Conservation (phyloP, 1,140 invertebrate species). For the Aphelinus atriplicis region DNA sequence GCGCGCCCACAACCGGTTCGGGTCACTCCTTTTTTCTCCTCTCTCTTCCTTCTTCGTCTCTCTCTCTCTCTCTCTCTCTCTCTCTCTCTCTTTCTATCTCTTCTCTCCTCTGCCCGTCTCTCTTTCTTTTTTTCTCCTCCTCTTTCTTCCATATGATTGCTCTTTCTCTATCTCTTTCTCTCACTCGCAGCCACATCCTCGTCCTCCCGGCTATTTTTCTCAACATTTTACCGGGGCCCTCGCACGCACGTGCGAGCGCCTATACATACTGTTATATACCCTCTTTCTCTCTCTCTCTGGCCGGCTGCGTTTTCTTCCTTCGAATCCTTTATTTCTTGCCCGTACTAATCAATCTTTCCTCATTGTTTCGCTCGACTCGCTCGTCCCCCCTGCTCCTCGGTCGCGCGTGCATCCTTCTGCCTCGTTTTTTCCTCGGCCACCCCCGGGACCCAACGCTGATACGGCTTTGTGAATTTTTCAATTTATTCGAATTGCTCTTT, state of each 20-base stretch:
- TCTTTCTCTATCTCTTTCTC: conserved; percentile 3
- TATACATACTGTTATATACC: too few relatives aligned
- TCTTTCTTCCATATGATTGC: conserved; percentile 41
- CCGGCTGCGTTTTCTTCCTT: neutral
- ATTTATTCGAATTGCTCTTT: conserved; percentile 37
- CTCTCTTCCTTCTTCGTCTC: conserved; percentile 25
- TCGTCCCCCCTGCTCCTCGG: conserved; percentile 25
- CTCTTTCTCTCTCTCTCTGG: too few relatives aligned
- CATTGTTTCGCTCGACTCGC: conserved; percentile 4
- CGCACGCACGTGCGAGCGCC: neutral
- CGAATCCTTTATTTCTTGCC: conserved; percentile 13
- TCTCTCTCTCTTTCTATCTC: conserved; percentile 26
- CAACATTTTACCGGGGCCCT: conserved; percentile 15
- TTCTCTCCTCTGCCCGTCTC: conserved; percentile 39
- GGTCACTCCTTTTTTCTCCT: conserved; percentile 53
- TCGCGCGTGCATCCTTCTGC: neutral
- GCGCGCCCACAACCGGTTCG: conserved; percentile 57
- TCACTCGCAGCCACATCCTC: neutral
- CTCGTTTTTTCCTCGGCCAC: conserved; percentile 5
- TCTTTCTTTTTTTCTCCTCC: conserved; percentile 34
- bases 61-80: conserved; percentile 25
- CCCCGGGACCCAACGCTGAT: too few relatives aligned
- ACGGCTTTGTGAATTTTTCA: conserved; percentile 42
- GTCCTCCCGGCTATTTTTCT: conserved; percentile 20
- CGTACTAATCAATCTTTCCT: conserved; percentile 35